A percentile compares a stretch with the other conserved stretches of the same genome.
Conservation (phyloP, 2,797 vertebrate genomes). For the Lophius americanus region DNA sequence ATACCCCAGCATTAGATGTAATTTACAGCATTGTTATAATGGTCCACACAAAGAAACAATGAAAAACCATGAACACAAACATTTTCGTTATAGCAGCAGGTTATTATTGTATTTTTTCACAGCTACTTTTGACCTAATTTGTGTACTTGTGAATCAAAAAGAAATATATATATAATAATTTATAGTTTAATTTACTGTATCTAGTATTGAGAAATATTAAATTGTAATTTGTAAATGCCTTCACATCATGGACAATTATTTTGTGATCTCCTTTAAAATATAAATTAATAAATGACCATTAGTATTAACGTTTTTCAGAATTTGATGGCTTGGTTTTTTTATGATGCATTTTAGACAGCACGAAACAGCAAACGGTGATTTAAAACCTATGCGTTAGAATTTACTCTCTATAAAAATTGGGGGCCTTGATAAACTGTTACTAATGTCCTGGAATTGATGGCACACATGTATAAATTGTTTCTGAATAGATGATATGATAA, state of each 20-base stretch:
- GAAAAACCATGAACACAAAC: background rate
- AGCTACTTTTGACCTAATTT: background rate
- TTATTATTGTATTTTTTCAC: background rate
- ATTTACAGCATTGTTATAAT: background rate
- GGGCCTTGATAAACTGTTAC: constrained; percentile 6
- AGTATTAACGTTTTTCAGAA: background rate
- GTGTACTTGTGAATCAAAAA: background rate
- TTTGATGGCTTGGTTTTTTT: background rate
- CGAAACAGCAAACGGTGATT: background rate
- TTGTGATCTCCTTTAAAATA: too few relatives aligned
- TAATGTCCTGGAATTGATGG: constrained; percentile 13
- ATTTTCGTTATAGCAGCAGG: background rate
- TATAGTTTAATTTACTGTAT: too few relatives aligned
- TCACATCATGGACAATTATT: too few relatives aligned
- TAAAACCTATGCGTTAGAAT: constrained; percentile 14
- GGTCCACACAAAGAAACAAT: background rate
- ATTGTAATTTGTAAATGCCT: too few relatives aligned
- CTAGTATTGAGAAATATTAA: too few relatives aligned
- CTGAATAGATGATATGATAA: background rate
- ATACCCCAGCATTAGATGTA: background rate
- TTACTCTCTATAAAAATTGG: constrained; percentile 8
- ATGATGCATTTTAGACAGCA: background rate
- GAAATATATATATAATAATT: too few relatives aligned
- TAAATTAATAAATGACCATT: too few relatives aligned
- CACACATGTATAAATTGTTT: background rate